A percentile compares a stretch with the other conserved stretches of the same genome.
Evolutionary conservation across 2,888 invertebrate species (phyloP).

Genomic region (Labia minor): DNA sequence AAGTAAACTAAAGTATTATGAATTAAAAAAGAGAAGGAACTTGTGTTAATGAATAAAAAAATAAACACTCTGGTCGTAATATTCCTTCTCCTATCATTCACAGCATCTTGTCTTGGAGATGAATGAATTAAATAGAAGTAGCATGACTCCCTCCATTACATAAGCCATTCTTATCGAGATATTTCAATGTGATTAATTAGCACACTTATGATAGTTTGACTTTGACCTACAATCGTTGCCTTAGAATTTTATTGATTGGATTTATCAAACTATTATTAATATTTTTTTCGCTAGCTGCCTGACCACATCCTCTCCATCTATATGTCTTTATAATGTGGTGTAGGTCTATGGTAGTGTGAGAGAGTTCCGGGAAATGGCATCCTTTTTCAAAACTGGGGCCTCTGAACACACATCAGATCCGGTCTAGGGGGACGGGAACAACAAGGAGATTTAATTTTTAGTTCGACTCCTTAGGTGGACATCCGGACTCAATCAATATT

Average conservation of each 20-base stretch:
- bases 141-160: background rate
- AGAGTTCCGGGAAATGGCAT: constrained; percentile 5
- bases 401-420: background rate
- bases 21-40: too few relatives aligned
- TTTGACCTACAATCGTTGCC: background rate
- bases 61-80: too few relatives aligned
- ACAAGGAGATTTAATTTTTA: background rate
- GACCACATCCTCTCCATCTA: constrained; percentile 1
- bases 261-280: background rate
- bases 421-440: background rate
- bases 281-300: background rate
- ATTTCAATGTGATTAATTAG: too few relatives aligned
- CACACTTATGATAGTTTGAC: background rate
- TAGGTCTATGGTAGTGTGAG: background rate
- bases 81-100: background rate
- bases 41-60: too few relatives aligned
- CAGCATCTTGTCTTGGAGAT: background rate
- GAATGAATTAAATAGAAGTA: background rate
- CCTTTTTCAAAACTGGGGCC: constrained; percentile 8
- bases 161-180: background rate
- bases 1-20: too few relatives aligned
- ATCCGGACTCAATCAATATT: constrained; percentile 13
- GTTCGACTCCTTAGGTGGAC: background rate
- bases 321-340: background rate
- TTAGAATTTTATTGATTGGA: background rate